Evolutionary conservation across 2,888 invertebrate genomes (phyloP).

Genomic region (Dyspetes luteomarginatus): DNA sequence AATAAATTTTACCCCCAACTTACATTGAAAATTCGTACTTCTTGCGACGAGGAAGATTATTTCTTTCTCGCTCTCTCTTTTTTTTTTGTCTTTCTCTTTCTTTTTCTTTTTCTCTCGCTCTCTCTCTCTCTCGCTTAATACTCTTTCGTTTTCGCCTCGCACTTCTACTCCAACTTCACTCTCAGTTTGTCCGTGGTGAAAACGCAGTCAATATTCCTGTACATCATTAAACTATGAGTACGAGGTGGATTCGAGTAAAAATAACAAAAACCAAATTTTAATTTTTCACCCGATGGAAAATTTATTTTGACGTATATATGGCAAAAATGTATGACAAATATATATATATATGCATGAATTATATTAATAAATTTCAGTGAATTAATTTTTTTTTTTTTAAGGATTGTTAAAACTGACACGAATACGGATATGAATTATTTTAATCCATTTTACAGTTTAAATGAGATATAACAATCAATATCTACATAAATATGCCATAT

Average conservation of each 20-base stretch:
- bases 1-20: slow-evolving; percentile 73
- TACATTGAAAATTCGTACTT: slow-evolving; percentile 79
- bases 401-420: too few relatives aligned
- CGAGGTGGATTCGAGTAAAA: slow-evolving; percentile 67
- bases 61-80: slow-evolving; percentile 64
- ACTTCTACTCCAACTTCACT: slow-evolving; percentile 82
- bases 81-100: slow-evolving; percentile 38
- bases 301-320: too few relatives aligned
- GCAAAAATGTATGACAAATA: too few relatives aligned
- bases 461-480: too few relatives aligned
- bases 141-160: slow-evolving; percentile 66
- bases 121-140: slow-evolving; percentile 70
- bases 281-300: too few relatives aligned
- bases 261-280: slow-evolving; percentile 17
- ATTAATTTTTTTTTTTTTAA: too few relatives aligned
- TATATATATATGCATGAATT: too few relatives aligned
- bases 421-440: too few relatives aligned
- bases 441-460: too few relatives aligned
- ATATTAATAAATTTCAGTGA: too few relatives aligned
- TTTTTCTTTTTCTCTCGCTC: slow-evolving; percentile 57
- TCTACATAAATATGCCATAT: too few relatives aligned
- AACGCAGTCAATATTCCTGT: slow-evolving; percentile 81
- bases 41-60: slow-evolving; percentile 78
- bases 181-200: slow-evolving; percentile 81
- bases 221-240: slow-evolving; percentile 78